These are phyloP conservation scores for Hermetia illucens DNA, from an alignment of 1,140 invertebrate genomes.

Conservation along the genomic window DNA sequence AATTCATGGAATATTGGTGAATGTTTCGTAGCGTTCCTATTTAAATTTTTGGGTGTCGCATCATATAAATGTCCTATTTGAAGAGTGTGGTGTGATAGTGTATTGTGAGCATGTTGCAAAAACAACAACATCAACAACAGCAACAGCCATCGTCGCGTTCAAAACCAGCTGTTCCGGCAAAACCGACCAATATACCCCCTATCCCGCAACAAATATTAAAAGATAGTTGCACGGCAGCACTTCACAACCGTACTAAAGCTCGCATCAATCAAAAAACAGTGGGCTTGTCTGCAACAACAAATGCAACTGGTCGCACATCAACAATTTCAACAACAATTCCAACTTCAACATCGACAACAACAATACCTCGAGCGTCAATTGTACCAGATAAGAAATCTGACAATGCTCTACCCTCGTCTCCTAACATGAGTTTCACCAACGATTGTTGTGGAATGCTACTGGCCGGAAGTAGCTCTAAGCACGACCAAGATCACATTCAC, in stretches of 20 bases:
- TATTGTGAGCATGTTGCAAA: neutral
- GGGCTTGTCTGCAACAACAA: neutral
- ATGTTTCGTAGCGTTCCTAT: no score
- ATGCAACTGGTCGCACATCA: neutral
- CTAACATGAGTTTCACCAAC: neutral
- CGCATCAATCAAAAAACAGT: no score
- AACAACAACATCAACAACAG: neutral
- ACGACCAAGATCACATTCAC: neutral
- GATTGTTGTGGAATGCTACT: constrained; percentile 2
- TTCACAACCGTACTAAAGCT: no score
- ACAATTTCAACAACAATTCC: neutral
- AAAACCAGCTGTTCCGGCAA: constrained; percentile 4
- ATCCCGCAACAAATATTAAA: neutral
- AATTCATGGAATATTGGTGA: no score
- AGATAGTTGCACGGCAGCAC: neutral
- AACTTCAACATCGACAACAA: neutral
- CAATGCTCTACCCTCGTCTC: neutral
- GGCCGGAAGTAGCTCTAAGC: neutral
- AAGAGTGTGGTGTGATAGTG: no score
- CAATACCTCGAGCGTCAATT: neutral
- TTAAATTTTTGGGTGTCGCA: no score
- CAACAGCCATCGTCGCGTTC: neutral
- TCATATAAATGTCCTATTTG: no score
- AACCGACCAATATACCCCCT: constrained; percentile 4
- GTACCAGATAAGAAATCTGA: neutral